These are phyloP conservation scores for Tor tambroides DNA, from an alignment of 2,113 vertebrate genomes.

Conservation along the genomic window DNA sequence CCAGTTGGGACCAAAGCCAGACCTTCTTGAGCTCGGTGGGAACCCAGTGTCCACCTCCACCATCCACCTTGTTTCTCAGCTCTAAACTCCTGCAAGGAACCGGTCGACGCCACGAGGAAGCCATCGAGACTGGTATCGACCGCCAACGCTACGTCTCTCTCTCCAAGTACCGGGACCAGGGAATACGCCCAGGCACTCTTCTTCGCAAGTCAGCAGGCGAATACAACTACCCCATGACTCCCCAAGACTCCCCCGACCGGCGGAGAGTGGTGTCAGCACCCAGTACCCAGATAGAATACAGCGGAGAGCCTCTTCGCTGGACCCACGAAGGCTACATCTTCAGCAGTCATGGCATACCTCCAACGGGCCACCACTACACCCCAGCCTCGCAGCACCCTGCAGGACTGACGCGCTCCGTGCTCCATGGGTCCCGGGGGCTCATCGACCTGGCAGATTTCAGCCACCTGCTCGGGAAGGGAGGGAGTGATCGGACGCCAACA, in stretches of 20 bases:
- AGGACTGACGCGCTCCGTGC: conserved; percentile 69
- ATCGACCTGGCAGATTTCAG: conserved; percentile 87
- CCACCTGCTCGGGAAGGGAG: conserved; percentile 84
- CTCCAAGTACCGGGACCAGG: conserved; percentile 75
- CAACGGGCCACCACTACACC: conserved; percentile 72
- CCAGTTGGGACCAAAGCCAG: conserved; percentile 89
- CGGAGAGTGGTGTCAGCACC: conserved; percentile 90
- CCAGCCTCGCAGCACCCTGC: conserved; percentile 65
- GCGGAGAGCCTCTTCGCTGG: conserved; percentile 80
- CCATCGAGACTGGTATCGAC: conserved; percentile 61
- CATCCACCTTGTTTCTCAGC: conserved; percentile 76
- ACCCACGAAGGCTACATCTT: conserved; percentile 87
- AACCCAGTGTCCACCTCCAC: conserved; percentile 69
- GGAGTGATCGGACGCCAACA: conserved; percentile 86
- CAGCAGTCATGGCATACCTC: conserved; percentile 79
- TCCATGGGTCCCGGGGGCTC: conserved; percentile 72
- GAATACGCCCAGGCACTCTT: conserved; percentile 69
- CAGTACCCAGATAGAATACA: conserved; percentile 77
- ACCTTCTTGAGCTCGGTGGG: conserved; percentile 81
- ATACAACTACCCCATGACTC: conserved; percentile 83
- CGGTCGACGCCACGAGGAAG: conserved; percentile 65
- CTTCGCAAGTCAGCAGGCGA: conserved; percentile 83
- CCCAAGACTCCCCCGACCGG: conserved; percentile 87
- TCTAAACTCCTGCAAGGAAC: conserved; percentile 78
- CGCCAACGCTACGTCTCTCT: conserved; percentile 80